Conservation (phyloP, 2,113 vertebrate genomes). For the Pedionomus torquatus region DNA sequence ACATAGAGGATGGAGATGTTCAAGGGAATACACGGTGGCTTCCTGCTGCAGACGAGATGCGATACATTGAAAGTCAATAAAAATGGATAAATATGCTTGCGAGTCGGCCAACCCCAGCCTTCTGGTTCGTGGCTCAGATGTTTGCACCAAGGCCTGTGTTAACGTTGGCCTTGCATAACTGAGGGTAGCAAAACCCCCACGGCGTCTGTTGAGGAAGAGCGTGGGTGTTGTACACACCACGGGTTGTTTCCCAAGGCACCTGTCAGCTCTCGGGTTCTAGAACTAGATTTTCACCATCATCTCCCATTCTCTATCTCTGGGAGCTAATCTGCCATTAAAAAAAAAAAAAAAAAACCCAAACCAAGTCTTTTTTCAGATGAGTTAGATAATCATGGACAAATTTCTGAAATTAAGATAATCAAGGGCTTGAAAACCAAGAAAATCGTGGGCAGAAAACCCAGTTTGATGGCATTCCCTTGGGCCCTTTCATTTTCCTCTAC, state of each 20-base stretch:
- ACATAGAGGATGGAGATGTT: background rate
- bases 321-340: background rate
- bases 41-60: background rate
- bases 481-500: background rate
- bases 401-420: background rate
- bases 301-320: background rate
- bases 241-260: background rate
- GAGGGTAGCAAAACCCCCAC: background rate
- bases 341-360: background rate
- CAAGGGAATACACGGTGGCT: background rate
- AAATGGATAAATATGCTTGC: background rate
- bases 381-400: background rate
- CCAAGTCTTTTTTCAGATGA: background rate
- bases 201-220: background rate
- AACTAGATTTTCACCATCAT: background rate
- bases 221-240: accelerated
- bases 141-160: background rate
- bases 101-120: background rate
- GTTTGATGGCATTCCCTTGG: background rate
- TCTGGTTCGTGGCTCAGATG: background rate
- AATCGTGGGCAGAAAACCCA: background rate
- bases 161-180: background rate
- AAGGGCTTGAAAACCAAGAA: too few relatives aligned
- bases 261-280: background rate
- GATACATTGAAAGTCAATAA: background rate